Evolutionary conservation across 2,888 invertebrate species (phyloP), one percentile per base, ranked within the genome.

Genomic region (Steromphala cineraria): DNA sequence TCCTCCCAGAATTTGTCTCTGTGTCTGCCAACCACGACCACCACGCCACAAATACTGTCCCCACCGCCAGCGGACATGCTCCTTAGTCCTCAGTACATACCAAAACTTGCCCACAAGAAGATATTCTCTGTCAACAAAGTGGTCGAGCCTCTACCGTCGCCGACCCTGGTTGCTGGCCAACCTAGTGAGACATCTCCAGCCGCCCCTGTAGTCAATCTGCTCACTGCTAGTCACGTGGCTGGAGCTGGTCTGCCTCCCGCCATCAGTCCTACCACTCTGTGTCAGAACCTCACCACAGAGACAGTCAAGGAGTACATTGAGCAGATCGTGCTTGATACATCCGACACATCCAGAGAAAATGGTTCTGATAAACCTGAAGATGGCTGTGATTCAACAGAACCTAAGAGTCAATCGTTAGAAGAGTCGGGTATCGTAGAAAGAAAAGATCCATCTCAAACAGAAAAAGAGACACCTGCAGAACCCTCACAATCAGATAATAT

Each of bases 41-140:
- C 31, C n/a, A 15, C n/a, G n/a, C 40, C 28, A 40, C 71, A 71
- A 40, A 17, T 71, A 8, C n/a, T 76, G 53, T 53, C 82, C 62
- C 67, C 86, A 7, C 81, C 86, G n/a, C 84, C 89, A n/a, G 88
- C 85, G 8, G 87, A 89, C 75, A 83, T 90, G 40, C 81, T 91
- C 17, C 84, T 90, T 2, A 90, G 90, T 83, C 91, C 91, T 1
- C 91, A 91, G 81, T 91, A 91, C 83, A 89, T 87, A 76, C 86
- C 89, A 7, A 86, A 86, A 74, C 87, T 86, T n/a, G 88, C 87
- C 67, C 90, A 89, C 53, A 90, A 89, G 81, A 91, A 91, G 83
- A 86, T 91, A 53, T 91, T 91, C 80, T 89, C 90, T 40, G 91
- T 91, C 46, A 89, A 87, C 19, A 84, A 84, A 79, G 89, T 83